These are phyloP conservation scores for Prenolepis imparis DNA, from an alignment of 2,888 invertebrate genomes.

Conservation along the genomic window DNA sequence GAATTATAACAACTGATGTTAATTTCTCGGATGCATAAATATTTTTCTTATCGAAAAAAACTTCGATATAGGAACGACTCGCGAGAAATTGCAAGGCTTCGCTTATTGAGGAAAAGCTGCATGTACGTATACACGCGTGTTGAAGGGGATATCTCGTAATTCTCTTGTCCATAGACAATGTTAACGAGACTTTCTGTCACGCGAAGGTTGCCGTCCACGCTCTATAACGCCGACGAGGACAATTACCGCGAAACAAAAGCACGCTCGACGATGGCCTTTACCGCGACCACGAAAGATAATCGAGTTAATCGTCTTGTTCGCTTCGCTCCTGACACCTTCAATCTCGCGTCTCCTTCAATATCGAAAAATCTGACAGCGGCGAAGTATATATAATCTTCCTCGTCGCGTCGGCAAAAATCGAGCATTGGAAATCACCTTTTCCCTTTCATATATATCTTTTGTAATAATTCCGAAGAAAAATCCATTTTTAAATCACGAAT, in stretches of 20 bases:
- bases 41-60: background rate
- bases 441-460: background rate
- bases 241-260: conserved; percentile 58
- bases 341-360: background rate
- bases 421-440: background rate
- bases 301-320: conserved; percentile 65
- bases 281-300: conserved; percentile 65
- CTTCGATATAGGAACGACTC: background rate
- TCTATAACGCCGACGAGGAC: conserved; percentile 19
- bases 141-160: conserved; percentile 46
- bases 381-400: background rate
- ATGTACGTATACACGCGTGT: background rate
- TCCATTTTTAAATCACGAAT: background rate
- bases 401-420: background rate
- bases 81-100: background rate
- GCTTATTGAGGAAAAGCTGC: conserved; percentile 7
- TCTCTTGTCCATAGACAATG: conserved; percentile 30
- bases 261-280: conserved; percentile 38
- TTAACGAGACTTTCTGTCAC: conserved; percentile 58
- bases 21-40: background rate
- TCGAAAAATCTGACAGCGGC: conserved; percentile 20
- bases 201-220: conserved; percentile 59
- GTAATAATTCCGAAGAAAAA: background rate
- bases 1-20: background rate
- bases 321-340: conserved; percentile 27